phyloP scores from a whole-genome alignment of 2,797 vertebrate species.

The Sorex maritimensis region DNA sequence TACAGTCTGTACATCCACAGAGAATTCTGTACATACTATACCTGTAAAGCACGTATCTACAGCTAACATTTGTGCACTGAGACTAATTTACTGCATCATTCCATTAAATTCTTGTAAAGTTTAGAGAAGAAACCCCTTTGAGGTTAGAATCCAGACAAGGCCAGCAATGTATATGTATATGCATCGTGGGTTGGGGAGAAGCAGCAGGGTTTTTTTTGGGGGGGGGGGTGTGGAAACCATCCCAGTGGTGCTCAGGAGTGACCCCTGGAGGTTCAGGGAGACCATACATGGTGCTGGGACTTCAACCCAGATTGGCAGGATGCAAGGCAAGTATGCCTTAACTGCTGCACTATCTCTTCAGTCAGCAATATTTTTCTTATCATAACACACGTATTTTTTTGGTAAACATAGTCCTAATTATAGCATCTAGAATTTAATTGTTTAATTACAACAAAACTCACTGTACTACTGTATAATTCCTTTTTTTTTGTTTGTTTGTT shows the following conservation, averaged over 20 bases:
- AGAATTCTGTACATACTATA: not conserved
- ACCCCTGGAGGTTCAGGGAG: too few species aligned
- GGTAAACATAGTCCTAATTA: conserved; percentile 21
- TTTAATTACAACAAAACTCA: not conserved
- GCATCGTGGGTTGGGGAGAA: too few species aligned
- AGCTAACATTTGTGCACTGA: conserved; percentile 9
- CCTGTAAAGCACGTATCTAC: conserved; percentile 15
- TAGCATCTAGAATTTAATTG: not conserved
- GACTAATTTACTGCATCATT: conserved; percentile 5
- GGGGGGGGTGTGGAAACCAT: too few species aligned
- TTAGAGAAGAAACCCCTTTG: conserved; percentile 25
- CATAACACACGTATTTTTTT: not conserved
- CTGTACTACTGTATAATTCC: not conserved
- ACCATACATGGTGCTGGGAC: too few species aligned
- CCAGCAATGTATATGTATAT: conserved; percentile 34
- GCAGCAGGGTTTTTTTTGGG: too few species aligned
- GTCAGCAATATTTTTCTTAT: too few species aligned
- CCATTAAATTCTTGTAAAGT: conserved; percentile 30
- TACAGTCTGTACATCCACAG: not conserved
- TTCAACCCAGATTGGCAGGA: too few species aligned
- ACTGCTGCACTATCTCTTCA: not conserved
- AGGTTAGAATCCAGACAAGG: not conserved
- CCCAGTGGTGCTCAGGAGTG: too few species aligned
- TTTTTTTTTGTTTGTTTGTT: too few species aligned
- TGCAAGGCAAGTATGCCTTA: not conserved